A percentile compares a stretch with the other conserved stretches of the same genome.
Evolutionary conservation across 2,888 invertebrate genomes (phyloP).

Genomic region (Schizotus pectinicornis): DNA sequence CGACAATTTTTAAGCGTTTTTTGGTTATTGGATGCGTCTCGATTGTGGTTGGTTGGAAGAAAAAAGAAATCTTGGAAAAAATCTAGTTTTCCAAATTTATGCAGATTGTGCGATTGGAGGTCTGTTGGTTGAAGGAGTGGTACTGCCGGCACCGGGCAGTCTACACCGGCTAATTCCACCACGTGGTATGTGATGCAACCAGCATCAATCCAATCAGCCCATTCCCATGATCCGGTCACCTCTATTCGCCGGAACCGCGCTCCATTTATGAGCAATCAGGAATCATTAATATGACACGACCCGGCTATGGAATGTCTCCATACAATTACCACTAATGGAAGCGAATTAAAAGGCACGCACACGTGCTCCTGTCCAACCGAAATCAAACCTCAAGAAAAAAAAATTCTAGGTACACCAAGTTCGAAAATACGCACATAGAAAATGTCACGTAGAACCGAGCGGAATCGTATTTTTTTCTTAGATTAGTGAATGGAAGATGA

Average conservation of each 20-base stretch:
- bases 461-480: too few species aligned
- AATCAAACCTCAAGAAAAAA: too few species aligned
- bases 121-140: slow-evolving; percentile 1
- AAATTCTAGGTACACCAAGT: too few species aligned
- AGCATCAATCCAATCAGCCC: slow-evolving; percentile 8
- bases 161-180: slow-evolving; percentile 23
- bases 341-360: slow-evolving; percentile 26
- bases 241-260: slow-evolving; percentile 22
- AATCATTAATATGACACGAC: slow-evolving; percentile 27
- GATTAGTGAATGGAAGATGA: too few species aligned
- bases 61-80: not conserved
- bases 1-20: too few species aligned
- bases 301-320: slow-evolving; percentile 27
- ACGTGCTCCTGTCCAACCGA: slow-evolving; percentile 5
- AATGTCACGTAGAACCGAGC: too few species aligned
- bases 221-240: slow-evolving; percentile 28
- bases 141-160: slow-evolving; percentile 22
- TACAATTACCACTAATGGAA: slow-evolving; percentile 27
- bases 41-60: too few species aligned
- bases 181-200: slow-evolving; percentile 22
- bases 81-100: not conserved
- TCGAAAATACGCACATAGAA: too few species aligned
- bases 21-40: too few species aligned
- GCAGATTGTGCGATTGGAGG: not conserved
- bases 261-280: slow-evolving; percentile 15